Evolutionary conservation across 1,140 invertebrate genomes (phyloP), one percentile per base, ranked within the genome.

Genomic region (Hesperophylax magnus): DNA sequence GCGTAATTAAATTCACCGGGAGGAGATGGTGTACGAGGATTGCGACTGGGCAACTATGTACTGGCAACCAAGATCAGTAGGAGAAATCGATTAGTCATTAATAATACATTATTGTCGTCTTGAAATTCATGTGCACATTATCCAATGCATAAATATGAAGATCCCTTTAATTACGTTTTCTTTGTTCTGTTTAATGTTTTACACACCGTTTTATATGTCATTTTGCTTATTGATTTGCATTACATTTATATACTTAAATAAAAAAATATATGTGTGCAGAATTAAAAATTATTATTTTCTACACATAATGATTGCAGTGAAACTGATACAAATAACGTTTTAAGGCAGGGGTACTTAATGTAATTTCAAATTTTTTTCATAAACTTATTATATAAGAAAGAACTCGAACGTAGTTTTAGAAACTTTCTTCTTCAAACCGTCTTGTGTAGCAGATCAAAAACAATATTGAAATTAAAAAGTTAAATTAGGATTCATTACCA

Each of bases 1-100:
- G 63, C 63, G 34, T 31, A 67, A 67, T 67, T 67, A 67, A 67
- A 67, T 67, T 47, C 24, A 8, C 18, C 20, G 61, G 18, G 61
- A 6, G 24, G 3, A 1, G 20, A 11, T 24, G 3, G 63, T n/a
- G 31, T 8, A 15, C 22, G 60, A 9, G 11, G 60, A 24, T n/a
- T 22, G 9, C 6, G 56, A 22, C n/a, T 58, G 56, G 56, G n/a
- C 6, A 58, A 22, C 56, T 22, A n/a, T 15, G 7, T 5, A 24
- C 14, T 24, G 8, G 18, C 3, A 61, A 61, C 60, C 20, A 24
- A 9, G 9, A 61, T 2, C n/a, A 61, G n/a, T 1, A n/a, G 56
- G 6, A 14, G 56, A n/a, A 17, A 58, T 58, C n/a, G 56, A 58
- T n/a, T 20, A 24, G 60, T 22, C 1, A 20, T 20, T 24, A 61